phyloP scores from a whole-genome alignment of 1,140 invertebrate genomes.

The Drosophila mauritiana region DNA sequence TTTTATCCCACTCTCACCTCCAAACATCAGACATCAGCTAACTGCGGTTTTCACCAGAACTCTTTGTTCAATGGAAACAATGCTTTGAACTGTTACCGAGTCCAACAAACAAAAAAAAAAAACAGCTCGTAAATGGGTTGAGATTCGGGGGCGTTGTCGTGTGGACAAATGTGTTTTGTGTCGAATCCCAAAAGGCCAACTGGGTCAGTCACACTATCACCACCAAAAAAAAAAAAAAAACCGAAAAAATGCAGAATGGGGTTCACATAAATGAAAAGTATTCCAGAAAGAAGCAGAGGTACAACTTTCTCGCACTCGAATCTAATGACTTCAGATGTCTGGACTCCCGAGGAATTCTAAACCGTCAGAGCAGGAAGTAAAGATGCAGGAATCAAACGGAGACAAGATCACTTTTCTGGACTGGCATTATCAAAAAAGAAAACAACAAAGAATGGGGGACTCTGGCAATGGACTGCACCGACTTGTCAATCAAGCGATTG shows the following conservation, averaged over 20 bases:
- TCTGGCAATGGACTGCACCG: constrained; percentile 52
- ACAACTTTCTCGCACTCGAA: constrained; percentile 33
- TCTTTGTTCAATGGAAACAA: constrained; percentile 65
- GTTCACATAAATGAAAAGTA: constrained; percentile 16
- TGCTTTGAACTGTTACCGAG: constrained; percentile 57
- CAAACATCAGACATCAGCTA: constrained; percentile 4
- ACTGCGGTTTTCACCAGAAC: constrained; percentile 49
- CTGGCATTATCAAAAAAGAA: constrained; percentile 60
- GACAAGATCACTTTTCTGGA: constrained; percentile 59
- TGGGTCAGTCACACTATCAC: constrained; percentile 39
- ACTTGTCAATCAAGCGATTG: constrained; percentile 80
- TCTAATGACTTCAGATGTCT: constrained; percentile 8
- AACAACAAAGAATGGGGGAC: constrained; percentile 7
- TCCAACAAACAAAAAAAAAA: constrained; percentile 25
- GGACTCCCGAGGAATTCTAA: constrained; percentile 10
- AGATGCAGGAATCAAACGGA: constrained; percentile 49
- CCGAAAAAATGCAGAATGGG: constrained; percentile 3
- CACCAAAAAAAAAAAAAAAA: constrained; percentile 2
- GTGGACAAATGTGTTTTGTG: constrained; percentile 64
- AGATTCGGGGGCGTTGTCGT: constrained; percentile 51
- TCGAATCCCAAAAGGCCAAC: constrained; percentile 37
- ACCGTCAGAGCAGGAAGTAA: constrained; percentile 61
- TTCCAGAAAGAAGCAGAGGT: constrained; percentile 9
- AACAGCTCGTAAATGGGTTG: constrained; percentile 46
- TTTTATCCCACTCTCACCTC: constrained; percentile 13